Percentiles rank a stretch among this genome's conserved stretches.
Evolutionary conservation across 2,888 invertebrate genomes (phyloP).

Genomic region (Thereva unica): DNA sequence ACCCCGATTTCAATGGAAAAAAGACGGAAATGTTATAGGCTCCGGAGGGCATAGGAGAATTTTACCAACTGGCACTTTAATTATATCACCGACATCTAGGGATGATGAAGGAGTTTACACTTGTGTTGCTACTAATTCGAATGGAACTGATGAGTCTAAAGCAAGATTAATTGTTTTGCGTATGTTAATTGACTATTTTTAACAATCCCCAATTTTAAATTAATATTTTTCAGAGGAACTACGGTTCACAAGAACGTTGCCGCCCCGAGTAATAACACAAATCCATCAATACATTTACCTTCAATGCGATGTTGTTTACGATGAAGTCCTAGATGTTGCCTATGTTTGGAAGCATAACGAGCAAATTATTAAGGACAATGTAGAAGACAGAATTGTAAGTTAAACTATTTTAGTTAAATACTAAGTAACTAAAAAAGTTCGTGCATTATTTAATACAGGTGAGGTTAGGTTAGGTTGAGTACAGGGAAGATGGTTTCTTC

Average conservation of each 20-base stretch:
- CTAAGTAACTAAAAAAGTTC: too few species aligned
- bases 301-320: constrained; percentile 82
- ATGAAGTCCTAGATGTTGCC: constrained; percentile 84
- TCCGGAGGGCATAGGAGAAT: constrained; percentile 81
- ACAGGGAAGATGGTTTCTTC: too few species aligned
- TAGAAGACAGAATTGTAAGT: constrained; percentile 59
- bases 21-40: constrained; percentile 75
- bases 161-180: constrained; percentile 81
- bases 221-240: constrained; percentile 67
- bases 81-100: constrained; percentile 80
- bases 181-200: constrained; percentile 56
- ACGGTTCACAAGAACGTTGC: constrained; percentile 70
- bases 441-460: background rate
- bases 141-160: constrained; percentile 84
- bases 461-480: too few species aligned
- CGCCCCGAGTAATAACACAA: constrained; percentile 68
- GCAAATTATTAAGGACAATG: constrained; percentile 69
- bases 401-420: constrained; percentile 8
- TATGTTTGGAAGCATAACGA: constrained; percentile 93
- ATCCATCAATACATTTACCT: constrained; percentile 74
- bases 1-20: constrained; percentile 88
- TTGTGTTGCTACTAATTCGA: constrained; percentile 81
- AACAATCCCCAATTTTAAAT: constrained; percentile 17
- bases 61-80: constrained; percentile 82
- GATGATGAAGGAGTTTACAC: constrained; percentile 88